These are phyloP conservation scores for Plutomurus gul DNA, from an alignment of 1,140 invertebrate genomes.

Conservation along the genomic window DNA sequence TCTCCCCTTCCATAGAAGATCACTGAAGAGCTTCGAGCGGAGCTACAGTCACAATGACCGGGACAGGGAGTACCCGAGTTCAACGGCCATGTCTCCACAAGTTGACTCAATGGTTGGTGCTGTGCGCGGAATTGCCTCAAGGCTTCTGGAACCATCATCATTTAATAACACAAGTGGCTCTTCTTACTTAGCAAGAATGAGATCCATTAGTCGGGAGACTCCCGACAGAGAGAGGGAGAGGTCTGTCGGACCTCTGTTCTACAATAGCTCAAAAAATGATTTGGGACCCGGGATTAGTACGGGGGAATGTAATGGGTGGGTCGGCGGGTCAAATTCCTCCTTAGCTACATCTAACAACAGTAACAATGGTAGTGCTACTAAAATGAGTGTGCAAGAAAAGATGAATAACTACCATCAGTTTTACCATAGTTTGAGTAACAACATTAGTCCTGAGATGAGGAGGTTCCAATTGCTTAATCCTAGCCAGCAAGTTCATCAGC, in stretches of 20 bases:
- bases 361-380: neutral
- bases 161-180: neutral
- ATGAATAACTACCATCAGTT: slow-evolving; percentile 50
- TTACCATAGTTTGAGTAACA: slow-evolving; percentile 37
- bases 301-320: slow-evolving; percentile 38
- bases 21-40: slow-evolving; percentile 36
- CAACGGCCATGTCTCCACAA: neutral
- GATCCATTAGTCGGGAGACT: slow-evolving; percentile 1
- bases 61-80: neutral
- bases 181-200: neutral
- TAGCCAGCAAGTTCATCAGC: slow-evolving; percentile 35
- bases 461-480: slow-evolving; percentile 31
- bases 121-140: neutral
- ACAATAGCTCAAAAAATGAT: slow-evolving; percentile 16
- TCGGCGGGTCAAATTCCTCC: slow-evolving; percentile 36
- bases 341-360: slow-evolving; percentile 14
- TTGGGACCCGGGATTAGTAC: slow-evolving; percentile 15
- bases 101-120: neutral
- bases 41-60: neutral
- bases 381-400: slow-evolving; percentile 44
- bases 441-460: slow-evolving; percentile 18
- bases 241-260: neutral
- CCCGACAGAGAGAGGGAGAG: slow-evolving; percentile 23
- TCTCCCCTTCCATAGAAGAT: slow-evolving; percentile 35
- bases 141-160: neutral